Conservation (phyloP, 2,797 vertebrate species). For the Microctenopoma stevenorrisi region DNA sequence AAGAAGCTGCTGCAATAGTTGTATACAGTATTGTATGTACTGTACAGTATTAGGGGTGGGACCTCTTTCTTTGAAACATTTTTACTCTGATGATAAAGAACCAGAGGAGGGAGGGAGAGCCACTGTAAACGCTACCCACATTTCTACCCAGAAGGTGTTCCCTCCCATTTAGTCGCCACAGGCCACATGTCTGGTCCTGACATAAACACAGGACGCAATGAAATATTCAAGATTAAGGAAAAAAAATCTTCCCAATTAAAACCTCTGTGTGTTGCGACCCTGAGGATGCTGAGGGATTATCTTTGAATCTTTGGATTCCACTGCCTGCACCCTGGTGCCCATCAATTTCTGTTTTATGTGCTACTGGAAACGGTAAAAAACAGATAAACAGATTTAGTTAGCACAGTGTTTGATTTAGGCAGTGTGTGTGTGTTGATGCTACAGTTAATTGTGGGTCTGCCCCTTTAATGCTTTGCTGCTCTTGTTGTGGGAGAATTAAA, state of each 20-base stretch:
- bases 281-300: conserved; percentile 60
- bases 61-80: conserved; percentile 27
- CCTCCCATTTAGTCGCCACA: conserved; percentile 50
- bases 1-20: not conserved
- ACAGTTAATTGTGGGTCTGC: conserved; percentile 29
- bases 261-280: conserved; percentile 55
- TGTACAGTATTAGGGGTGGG: conserved; percentile 3
- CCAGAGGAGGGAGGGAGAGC: conserved; percentile 11
- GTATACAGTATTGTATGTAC: not conserved
- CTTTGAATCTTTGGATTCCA: conserved; percentile 45
- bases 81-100: conserved; percentile 31
- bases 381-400: conserved; percentile 2
- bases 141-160: conserved; percentile 53
- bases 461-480: conserved; percentile 27
- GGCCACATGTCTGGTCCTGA: conserved; percentile 55
- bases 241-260: conserved; percentile 68
- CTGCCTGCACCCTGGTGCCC: conserved; percentile 21
- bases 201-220: conserved; percentile 58
- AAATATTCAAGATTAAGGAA: conserved; percentile 75
- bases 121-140: conserved; percentile 46
- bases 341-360: conserved; percentile 23
- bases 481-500: conserved; percentile 37
- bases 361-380: not conserved
- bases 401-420: conserved; percentile 21
- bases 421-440: conserved; percentile 14